Evolutionary conservation across 1,140 invertebrate genomes (phyloP).

Genomic region (Drosophila carrolli): DNA sequence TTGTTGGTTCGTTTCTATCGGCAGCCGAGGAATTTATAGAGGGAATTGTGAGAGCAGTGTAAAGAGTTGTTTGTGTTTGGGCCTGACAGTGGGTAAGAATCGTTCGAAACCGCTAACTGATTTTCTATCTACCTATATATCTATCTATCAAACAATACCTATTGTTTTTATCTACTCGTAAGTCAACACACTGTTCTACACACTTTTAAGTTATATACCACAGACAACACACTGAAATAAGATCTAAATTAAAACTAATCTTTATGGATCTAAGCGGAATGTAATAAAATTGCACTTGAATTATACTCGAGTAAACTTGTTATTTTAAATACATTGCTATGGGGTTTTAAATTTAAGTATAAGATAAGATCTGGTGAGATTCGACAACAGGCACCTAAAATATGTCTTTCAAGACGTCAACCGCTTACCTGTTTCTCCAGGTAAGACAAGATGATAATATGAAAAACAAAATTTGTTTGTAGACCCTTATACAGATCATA

Average conservation of each 20-base stretch:
- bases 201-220: conserved; percentile 55
- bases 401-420: too few species aligned
- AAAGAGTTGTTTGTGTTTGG: conserved; percentile 49
- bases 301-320: background rate
- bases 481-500: too few species aligned
- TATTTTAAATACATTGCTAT: background rate
- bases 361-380: too few species aligned
- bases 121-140: conserved; percentile 21
- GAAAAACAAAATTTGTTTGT: too few species aligned
- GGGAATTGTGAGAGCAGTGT: conserved; percentile 44
- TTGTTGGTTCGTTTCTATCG: conserved; percentile 60
- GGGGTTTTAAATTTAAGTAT: too few species aligned
- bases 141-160: conserved; percentile 14
- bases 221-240: conserved; percentile 40
- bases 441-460: too few species aligned
- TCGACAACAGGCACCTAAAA: too few species aligned
- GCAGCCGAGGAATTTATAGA: conserved; percentile 55
- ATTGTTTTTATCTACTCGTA: conserved; percentile 40
- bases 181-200: conserved; percentile 36
- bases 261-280: conserved; percentile 60
- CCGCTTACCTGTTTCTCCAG: too few species aligned
- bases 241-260: conserved; percentile 43
- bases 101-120: conserved; percentile 27
- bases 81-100: conserved; percentile 67
- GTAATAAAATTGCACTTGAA: conserved; percentile 71